Conservation (phyloP, 1,140 invertebrate genomes). For the Cheumatopsyche charites region DNA sequence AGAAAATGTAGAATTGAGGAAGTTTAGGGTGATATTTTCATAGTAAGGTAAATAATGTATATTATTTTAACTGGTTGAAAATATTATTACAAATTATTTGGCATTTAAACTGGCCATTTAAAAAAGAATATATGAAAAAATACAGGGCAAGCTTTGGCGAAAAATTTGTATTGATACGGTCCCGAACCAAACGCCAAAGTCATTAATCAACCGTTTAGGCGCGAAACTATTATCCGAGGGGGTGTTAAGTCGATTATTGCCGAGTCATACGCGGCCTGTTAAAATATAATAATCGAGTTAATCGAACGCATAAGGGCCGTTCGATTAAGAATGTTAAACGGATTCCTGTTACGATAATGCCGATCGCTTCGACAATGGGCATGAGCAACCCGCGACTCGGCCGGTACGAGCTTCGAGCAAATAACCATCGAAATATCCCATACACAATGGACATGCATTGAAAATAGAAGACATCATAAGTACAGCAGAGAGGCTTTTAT, state of each 20-base stretch:
- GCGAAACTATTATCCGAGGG: slow-evolving; percentile 56
- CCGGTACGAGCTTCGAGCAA: neutral
- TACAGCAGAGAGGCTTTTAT: neutral
- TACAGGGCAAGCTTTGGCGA: neutral
- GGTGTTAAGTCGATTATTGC: slow-evolving; percentile 52
- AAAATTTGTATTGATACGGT: neutral
- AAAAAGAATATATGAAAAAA: neutral
- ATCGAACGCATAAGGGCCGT: slow-evolving; percentile 62
- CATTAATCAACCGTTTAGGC: slow-evolving; percentile 61
- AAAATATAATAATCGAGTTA: slow-evolving; percentile 65
- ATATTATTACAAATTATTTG: too few relatives aligned
- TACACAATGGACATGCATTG: too few relatives aligned
- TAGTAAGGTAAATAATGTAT: too few relatives aligned
- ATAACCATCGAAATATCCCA: neutral
- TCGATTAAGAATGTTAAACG: slow-evolving; percentile 58
- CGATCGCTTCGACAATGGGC: slow-evolving; percentile 4
- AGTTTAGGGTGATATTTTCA: too few relatives aligned
- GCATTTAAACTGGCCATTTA: too few relatives aligned
- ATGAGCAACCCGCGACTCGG: neutral
- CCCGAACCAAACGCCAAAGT: slow-evolving; percentile 40
- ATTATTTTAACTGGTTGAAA: too few relatives aligned
- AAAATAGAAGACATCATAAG: neutral
- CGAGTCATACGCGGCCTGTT: slow-evolving; percentile 61
- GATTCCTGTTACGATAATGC: slow-evolving; percentile 33
- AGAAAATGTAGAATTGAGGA: too few relatives aligned